These are phyloP conservation scores for Phalera bucephala DNA, from an alignment of 2,888 invertebrate species.

Conservation along the genomic window DNA sequence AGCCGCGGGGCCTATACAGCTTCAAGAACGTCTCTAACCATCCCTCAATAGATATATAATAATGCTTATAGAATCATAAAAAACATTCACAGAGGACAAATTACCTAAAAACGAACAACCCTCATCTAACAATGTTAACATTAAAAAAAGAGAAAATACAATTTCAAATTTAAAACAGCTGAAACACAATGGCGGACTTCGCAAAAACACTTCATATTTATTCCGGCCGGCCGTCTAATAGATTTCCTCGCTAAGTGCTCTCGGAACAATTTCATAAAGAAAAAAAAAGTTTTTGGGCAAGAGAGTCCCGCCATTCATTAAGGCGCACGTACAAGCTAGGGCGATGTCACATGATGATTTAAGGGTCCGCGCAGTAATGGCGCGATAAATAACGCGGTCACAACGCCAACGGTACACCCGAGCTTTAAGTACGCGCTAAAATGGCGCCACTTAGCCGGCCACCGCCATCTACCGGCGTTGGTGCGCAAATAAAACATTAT, in stretches of 20 bases:
- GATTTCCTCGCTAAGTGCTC: constrained; percentile 76
- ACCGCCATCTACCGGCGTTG: constrained; percentile 61
- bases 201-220: constrained; percentile 42
- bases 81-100: no score
- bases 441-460: constrained; percentile 67
- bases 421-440: constrained; percentile 62
- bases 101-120: no score
- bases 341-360: constrained; percentile 81
- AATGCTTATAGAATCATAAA: no score
- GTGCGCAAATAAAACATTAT: constrained; percentile 44
- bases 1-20: no score
- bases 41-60: no score
- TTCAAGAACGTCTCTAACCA: no score
- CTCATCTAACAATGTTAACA: no score
- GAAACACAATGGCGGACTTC: constrained; percentile 14
- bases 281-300: constrained; percentile 65
- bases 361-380: constrained; percentile 78
- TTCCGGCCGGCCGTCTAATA: constrained; percentile 56
- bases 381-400: constrained; percentile 81
- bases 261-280: constrained; percentile 71
- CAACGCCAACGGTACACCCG: constrained; percentile 48
- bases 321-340: constrained; percentile 63
- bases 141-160: constrained; percentile 7
- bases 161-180: background rate
- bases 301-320: constrained; percentile 76